A percentile compares a stretch with the other conserved stretches of the same genome.
These are phyloP conservation scores for Drosophila meridionalis DNA, from an alignment of 2,888 invertebrate genomes.

Conservation along the genomic window DNA sequence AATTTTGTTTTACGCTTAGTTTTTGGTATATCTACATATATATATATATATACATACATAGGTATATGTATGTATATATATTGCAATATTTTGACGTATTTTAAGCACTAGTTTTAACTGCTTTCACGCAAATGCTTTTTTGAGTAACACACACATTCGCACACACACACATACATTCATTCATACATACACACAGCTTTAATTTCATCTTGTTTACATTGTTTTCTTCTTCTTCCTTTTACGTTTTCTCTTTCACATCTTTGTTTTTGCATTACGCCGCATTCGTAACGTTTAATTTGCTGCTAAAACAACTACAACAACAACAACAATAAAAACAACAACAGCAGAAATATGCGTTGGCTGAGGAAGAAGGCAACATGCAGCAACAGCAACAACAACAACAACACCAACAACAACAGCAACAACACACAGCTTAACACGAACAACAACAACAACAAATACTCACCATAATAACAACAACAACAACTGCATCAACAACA, in stretches of 20 bases:
- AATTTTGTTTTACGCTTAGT: slow-evolving; percentile 17
- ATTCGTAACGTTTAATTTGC: slow-evolving; percentile 62
- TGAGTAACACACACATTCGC: slow-evolving; percentile 5
- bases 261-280: slow-evolving; percentile 60
- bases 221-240: slow-evolving; percentile 32
- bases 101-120: slow-evolving; percentile 45
- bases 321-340: slow-evolving; percentile 29
- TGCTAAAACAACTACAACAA: slow-evolving; percentile 24
- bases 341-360: slow-evolving; percentile 51
- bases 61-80: slow-evolving; percentile 1
- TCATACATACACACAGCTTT: slow-evolving; percentile 30
- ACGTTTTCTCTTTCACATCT: slow-evolving; percentile 56
- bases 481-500: slow-evolving; percentile 14
- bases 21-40: background rate
- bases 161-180: background rate
- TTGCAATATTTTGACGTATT: slow-evolving; percentile 17
- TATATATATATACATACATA: background rate
- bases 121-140: slow-evolving; percentile 50
- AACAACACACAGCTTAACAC: slow-evolving; percentile 23
- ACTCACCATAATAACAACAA: slow-evolving; percentile 22
- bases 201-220: slow-evolving; percentile 49
- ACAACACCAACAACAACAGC: slow-evolving; percentile 4
- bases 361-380: slow-evolving; percentile 49
- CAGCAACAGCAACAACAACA: slow-evolving; percentile 36
- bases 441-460: slow-evolving; percentile 13